Evolutionary conservation across 2,888 invertebrate genomes (phyloP).

Genomic region (Hetaerina titia): DNA sequence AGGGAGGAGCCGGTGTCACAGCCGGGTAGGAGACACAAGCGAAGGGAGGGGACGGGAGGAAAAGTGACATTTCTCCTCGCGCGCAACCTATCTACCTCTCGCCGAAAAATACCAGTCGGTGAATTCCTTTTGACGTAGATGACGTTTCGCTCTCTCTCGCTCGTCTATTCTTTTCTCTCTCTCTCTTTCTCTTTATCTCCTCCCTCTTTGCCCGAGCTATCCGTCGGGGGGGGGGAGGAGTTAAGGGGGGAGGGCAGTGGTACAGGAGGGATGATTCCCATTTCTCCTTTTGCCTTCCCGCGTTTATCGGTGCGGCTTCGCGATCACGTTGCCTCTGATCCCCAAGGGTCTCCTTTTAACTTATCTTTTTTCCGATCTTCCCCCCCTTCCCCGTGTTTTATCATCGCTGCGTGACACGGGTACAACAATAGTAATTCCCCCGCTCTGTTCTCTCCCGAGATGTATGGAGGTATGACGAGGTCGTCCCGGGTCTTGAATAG

Average conservation of each 20-base stretch:
- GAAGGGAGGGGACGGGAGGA: background rate
- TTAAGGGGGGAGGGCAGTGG: no score
- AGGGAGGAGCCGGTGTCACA: background rate
- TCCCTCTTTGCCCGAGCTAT: background rate
- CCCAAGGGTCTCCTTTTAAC: background rate
- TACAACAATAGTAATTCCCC: background rate
- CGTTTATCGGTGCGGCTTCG: background rate
- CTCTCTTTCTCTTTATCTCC: background rate
- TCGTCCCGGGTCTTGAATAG: background rate
- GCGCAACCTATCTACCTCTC: background rate
- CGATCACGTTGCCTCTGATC: background rate
- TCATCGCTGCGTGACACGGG: background rate
- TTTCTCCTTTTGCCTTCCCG: background rate
- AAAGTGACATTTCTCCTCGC: conserved; percentile 19
- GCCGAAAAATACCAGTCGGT: background rate
- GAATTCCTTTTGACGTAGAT: background rate
- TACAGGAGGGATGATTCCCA: background rate
- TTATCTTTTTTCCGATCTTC: conserved; percentile 2
- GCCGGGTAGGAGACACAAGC: background rate
- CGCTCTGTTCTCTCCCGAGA: background rate
- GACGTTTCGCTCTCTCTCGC: background rate
- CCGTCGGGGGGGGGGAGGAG: no score
- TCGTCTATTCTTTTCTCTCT: background rate
- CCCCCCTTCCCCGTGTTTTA: background rate
- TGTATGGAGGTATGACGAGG: background rate